Evolutionary conservation across 2,113 vertebrate genomes (phyloP).

Genomic region (Ctenodactylus gundi): DNA sequence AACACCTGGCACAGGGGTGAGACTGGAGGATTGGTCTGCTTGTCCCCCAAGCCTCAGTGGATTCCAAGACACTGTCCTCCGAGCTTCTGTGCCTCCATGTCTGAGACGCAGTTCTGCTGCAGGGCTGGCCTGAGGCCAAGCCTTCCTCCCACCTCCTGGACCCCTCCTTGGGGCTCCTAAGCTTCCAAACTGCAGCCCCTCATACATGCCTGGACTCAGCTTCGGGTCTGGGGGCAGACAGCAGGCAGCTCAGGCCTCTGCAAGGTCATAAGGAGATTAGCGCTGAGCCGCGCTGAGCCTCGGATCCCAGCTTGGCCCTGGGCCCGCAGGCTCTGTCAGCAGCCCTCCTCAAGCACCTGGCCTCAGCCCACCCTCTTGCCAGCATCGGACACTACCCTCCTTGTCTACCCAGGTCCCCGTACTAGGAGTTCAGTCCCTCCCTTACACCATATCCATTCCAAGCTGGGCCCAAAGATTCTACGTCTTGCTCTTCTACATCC

Average conservation of each 20-base stretch:
- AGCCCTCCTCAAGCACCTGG: background rate
- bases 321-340: conserved; percentile 36
- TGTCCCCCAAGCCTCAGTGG: background rate
- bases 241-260: conserved; percentile 45
- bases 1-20: background rate
- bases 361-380: background rate
- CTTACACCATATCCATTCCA: background rate
- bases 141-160: background rate
- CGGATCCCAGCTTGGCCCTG: conserved; percentile 56
- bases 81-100: background rate
- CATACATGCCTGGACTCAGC: background rate
- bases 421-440: background rate
- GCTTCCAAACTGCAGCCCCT: background rate
- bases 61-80: background rate
- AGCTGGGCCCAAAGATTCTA: background rate
- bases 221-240: conserved; percentile 33
- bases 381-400: background rate
- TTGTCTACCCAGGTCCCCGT: background rate
- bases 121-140: conserved; percentile 74
- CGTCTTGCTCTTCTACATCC: background rate
- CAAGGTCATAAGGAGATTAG: conserved; percentile 78
- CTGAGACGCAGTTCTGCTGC: conserved; percentile 67
- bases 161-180: background rate
- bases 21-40: background rate
- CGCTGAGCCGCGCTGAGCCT: conserved; percentile 60